Base-by-base conservation (phyloP, 2,113 vertebrate genomes). In the Pomatorhinus ruficollis region DNA sequence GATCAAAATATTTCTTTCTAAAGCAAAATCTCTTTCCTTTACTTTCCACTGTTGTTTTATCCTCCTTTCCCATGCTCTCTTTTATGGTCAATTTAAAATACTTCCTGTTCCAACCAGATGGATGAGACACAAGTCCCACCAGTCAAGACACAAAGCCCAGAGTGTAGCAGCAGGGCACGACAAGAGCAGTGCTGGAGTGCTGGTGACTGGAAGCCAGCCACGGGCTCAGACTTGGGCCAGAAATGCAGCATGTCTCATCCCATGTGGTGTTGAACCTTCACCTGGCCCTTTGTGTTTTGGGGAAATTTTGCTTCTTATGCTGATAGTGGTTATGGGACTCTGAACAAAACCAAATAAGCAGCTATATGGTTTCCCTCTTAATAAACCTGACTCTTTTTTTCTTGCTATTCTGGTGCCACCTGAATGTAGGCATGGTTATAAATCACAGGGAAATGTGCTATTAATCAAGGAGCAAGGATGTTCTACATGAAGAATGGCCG, bases 91-190 rank as follows among this genome's bases (percentile, higher is more conserved):
- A 23, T 37, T 35, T 52, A 45, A 89, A 83, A 28, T 7, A 40
- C 10, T 40, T 40, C 33, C 35, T 37, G 18, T 30, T 40, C 45
- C 49, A 33, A 87, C 78, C 28, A 82, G 53, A 49, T 83, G 60
- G 39, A 74, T 0, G 2, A 50, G 50, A 40, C 7, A 2, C 18
- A 52, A n/a, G 27, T 63, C 16, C 30, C 45, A 44, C 5, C 12
- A 30, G 39, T 15, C 2, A 22, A 39, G 68, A 39, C 22, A 19
- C 24, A 28, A 40, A 70, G 15, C 39, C 35, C 28, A 45, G 52
- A 35, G 11, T 20, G 16, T 1, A 16, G 12, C 2, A 2, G n/a
- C 35, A 66, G 27, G 35, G 76, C 8, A 10, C 0, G 0, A 11
- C 15, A 63, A 45, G 8, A 50, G 31, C 54, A 77, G 45, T n/a